Conservation (phyloP, 2,113 vertebrate genomes). For the Helogale parvula region DNA sequence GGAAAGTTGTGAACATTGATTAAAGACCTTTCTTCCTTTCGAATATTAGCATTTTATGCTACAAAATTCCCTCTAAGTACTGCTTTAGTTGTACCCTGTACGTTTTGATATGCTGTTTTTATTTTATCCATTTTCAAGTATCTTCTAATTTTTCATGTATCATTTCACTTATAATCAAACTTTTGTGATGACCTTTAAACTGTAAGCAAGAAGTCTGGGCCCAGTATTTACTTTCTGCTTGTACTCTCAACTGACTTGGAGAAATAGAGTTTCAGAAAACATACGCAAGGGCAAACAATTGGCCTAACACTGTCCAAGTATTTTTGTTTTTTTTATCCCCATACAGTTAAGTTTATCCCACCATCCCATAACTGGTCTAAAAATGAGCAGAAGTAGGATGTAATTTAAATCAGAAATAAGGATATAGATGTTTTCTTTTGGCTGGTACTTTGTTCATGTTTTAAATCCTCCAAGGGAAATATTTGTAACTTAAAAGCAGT, state of each 20-base stretch:
- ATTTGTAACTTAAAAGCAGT: not conserved
- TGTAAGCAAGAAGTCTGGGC: not conserved
- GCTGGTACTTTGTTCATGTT: not conserved
- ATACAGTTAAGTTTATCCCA: not conserved
- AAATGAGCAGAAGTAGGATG: not conserved
- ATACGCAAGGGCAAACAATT: not conserved
- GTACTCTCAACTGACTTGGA: not conserved
- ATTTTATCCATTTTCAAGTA: slow-evolving; percentile 6
- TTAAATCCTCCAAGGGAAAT: not conserved
- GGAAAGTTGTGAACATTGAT: not conserved
- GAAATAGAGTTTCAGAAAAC: slow-evolving; percentile 26
- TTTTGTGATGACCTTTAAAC: not conserved
- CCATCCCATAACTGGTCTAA: not conserved
- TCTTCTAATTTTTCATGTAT: not conserved
- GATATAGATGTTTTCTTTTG: not conserved
- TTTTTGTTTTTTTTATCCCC: not conserved
- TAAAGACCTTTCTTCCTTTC: not conserved
- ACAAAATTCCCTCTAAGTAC: not conserved
- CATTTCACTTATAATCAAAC: slow-evolving; percentile 7
- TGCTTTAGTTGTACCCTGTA: not conserved
- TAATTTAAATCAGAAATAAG: not conserved
- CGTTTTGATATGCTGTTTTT: not conserved
- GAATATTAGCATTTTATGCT: not conserved
- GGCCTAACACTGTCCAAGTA: not conserved
- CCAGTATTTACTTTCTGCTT: not conserved